These are phyloP conservation scores for Coregonus sp. DNA, from an alignment of 2,797 vertebrate species.

Conservation along the genomic window DNA sequence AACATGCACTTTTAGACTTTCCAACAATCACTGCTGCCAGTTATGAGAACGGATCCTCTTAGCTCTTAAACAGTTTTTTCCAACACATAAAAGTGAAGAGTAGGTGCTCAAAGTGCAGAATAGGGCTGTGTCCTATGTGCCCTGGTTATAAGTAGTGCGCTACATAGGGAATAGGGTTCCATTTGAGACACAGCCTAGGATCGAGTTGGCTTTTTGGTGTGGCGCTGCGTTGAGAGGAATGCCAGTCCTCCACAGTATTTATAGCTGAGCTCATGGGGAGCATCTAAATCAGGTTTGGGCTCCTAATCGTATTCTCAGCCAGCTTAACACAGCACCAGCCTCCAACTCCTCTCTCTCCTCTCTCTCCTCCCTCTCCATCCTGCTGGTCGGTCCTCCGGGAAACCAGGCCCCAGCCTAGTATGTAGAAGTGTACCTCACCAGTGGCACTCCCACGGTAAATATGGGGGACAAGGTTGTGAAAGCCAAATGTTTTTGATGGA, in stretches of 20 bases:
- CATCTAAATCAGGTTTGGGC: slow-evolving; percentile 43
- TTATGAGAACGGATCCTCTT: no score
- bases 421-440: slow-evolving; percentile 48
- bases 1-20: no score
- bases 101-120: no score
- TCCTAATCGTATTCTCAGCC: slow-evolving; percentile 55
- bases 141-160: no score
- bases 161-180: no score
- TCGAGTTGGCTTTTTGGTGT: not conserved
- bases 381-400: slow-evolving; percentile 36
- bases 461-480: slow-evolving; percentile 13
- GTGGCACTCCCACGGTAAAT: slow-evolving; percentile 32
- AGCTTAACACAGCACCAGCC: slow-evolving; percentile 29
- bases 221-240: not conserved
- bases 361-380: slow-evolving; percentile 19
- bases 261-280: slow-evolving; percentile 41
- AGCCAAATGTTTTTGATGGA: not conserved
- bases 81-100: no score
- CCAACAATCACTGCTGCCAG: no score
- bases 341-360: slow-evolving; percentile 56
- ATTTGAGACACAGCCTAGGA: not conserved
- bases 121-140: no score
- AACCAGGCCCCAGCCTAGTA: slow-evolving; percentile 41
- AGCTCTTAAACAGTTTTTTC: no score
- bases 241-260: slow-evolving; percentile 36